phyloP scores from a whole-genome alignment of 2,797 vertebrate species.

The Bovichtus variegatus region DNA sequence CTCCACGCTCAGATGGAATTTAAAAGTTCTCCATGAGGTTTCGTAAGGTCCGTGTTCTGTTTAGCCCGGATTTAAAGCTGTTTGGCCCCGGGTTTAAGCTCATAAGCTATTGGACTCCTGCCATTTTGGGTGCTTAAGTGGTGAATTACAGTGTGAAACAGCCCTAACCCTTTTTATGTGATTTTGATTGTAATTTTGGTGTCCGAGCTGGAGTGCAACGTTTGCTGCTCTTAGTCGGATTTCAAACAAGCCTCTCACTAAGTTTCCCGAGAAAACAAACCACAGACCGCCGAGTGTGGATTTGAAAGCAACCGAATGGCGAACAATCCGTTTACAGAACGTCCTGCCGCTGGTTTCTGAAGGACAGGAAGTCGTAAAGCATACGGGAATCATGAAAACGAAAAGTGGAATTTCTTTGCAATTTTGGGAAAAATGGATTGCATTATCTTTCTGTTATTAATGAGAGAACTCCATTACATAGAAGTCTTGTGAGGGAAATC shows the following conservation, averaged over 20 bases:
- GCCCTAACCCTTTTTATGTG: neutral
- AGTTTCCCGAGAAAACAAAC: neutral
- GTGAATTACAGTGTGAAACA: constrained; percentile 2
- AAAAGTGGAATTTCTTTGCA: neutral
- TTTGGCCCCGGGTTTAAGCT: neutral
- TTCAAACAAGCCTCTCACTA: neutral
- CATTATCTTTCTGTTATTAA: neutral
- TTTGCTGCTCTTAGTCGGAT: neutral
- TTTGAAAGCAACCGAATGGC: neutral
- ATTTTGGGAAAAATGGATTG: neutral
- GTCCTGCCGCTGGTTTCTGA: neutral
- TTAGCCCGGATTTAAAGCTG: neutral
- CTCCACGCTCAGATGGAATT: neutral
- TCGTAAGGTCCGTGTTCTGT: neutral
- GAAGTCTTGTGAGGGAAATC: too few relatives aligned
- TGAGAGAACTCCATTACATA: too few relatives aligned
- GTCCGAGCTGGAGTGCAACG: neutral
- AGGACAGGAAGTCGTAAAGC: neutral
- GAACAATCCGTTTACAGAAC: neutral
- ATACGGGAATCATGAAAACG: too few relatives aligned
- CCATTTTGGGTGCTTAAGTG: neutral
- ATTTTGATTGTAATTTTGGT: neutral
- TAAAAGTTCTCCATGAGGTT: neutral
- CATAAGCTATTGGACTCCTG: neutral
- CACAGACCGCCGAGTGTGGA: neutral